Base-by-base conservation (phyloP, 1,140 invertebrate species). In the Euura saliciscinereae region DNA sequence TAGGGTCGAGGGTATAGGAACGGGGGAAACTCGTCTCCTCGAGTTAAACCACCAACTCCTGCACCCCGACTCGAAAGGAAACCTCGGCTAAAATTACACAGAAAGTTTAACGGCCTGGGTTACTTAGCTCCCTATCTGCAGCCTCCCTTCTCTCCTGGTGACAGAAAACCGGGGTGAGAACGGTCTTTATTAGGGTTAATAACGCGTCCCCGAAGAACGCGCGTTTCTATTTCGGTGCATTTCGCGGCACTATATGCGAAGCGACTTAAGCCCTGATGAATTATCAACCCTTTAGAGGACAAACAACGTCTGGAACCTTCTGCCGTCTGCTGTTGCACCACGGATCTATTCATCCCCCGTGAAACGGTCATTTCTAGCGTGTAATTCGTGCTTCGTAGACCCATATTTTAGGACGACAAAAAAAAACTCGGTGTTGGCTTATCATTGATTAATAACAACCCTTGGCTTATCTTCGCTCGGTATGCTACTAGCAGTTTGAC, bases 121-220 rank as follows among this genome's bases (percentile, higher is more conserved):
- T 59, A 59, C 51, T 59, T 59, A 4, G 51, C 51, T 59, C 51
- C 2, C 51, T n/a, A 28, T 28, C 28, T 28, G 51, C 51, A 11
- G 8, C 11, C 46, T 51, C 46, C 13, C 28, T 28, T 28, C 28
- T 28, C 28, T n/a, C 51, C 28, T 28, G 28, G 28, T 28, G 28
- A 28, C 28, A 28, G 28, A 28, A 28, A 28, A 6, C 6, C 46
- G 46, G 46, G 51, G 51, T 8, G 51, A 59, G 10, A 6, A n/a
- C 8, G 51, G 51, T 59, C 51, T 59, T 59, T 59, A 59, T 59
- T 59, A 59, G 51, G 4, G 51, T 59, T 59, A n/a, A 59, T 59
- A 59, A 59, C 13, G 28, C 28, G 51, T 59, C 51, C n/a, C 51
- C 51, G 51, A 8, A 2, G 51, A 59, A 5, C 51, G 51, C 51